Evolutionary conservation across 2,888 invertebrate genomes (phyloP).

Genomic region (Xestia ashworthii): DNA sequence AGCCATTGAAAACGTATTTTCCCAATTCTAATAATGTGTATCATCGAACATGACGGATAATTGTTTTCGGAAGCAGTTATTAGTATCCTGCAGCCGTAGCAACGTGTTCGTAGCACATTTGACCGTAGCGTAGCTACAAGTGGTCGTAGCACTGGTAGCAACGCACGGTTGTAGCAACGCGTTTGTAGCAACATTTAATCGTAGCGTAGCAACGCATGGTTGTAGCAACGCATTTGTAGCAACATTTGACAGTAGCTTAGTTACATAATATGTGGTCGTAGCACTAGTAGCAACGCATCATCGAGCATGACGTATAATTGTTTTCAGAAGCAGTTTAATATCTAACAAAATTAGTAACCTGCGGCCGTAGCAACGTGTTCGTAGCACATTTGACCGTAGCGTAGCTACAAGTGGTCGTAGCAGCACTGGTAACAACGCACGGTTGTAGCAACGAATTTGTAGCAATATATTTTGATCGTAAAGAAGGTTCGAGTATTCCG

Average conservation of each 20-base stretch:
- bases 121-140: neutral
- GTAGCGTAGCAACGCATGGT: neutral
- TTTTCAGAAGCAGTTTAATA: too few species aligned
- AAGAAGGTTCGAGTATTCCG: too few species aligned
- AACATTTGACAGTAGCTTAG: neutral
- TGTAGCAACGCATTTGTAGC: neutral
- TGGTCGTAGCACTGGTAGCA: neutral
- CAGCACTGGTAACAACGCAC: too few species aligned
- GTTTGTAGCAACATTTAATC: neutral
- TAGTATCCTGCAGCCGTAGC: neutral
- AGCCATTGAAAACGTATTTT: constrained; percentile 3
- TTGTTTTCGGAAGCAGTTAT: neutral
- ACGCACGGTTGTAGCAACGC: neutral
- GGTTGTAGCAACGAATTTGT: neutral
- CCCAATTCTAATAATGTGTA: neutral
- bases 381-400: too few species aligned
- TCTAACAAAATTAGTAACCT: too few species aligned
- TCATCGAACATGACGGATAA: neutral
- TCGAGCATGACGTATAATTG: too few species aligned
- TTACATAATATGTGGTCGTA: too few species aligned
- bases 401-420: too few species aligned
- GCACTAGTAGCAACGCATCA: neutral
- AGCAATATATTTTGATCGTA: neutral
- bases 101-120: neutral
- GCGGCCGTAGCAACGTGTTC: too few species aligned